Conservation (phyloP, 2,888 invertebrate species). For the Papilio gigon region DNA sequence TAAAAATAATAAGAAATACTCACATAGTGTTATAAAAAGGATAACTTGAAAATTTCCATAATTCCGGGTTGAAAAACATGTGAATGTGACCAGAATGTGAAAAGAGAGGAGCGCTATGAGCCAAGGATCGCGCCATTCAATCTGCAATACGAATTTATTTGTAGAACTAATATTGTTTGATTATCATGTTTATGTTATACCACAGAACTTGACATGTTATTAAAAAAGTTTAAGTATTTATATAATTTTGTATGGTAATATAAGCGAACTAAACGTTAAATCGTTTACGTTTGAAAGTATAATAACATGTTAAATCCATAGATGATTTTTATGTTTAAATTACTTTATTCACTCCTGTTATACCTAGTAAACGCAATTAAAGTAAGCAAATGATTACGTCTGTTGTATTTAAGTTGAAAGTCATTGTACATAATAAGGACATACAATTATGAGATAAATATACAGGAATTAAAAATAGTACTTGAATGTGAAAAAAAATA, state of each 20-base stretch:
- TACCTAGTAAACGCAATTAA: not conserved
- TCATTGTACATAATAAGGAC: not conserved
- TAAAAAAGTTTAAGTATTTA: not conserved
- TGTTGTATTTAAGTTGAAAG: not conserved
- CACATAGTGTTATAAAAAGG: slow-evolving; percentile 90
- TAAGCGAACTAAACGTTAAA: not conserved
- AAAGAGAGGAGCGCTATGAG: slow-evolving; percentile 88
- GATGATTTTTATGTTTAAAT: not conserved
- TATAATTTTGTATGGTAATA: not conserved
- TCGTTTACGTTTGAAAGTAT: not conserved
- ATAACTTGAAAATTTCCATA: slow-evolving; percentile 93
- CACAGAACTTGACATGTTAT: not conserved
- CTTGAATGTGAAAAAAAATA: not conserved
- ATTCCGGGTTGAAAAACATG: slow-evolving; percentile 91
- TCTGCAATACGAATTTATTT: slow-evolving; percentile 80
- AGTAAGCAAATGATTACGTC: not conserved
- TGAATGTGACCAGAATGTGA: slow-evolving; percentile 89
- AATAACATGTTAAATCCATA: not conserved
- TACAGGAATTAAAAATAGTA: slow-evolving; percentile 12
- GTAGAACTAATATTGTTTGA: not conserved
- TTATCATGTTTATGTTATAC: not conserved
- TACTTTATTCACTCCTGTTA: not conserved
- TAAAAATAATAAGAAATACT: slow-evolving; percentile 68
- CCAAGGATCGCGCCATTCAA: slow-evolving; percentile 96
- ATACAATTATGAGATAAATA: not conserved